These are phyloP conservation scores for Cyanocitta stelleri DNA, from an alignment of 2,113 vertebrate species.

Conservation along the genomic window DNA sequence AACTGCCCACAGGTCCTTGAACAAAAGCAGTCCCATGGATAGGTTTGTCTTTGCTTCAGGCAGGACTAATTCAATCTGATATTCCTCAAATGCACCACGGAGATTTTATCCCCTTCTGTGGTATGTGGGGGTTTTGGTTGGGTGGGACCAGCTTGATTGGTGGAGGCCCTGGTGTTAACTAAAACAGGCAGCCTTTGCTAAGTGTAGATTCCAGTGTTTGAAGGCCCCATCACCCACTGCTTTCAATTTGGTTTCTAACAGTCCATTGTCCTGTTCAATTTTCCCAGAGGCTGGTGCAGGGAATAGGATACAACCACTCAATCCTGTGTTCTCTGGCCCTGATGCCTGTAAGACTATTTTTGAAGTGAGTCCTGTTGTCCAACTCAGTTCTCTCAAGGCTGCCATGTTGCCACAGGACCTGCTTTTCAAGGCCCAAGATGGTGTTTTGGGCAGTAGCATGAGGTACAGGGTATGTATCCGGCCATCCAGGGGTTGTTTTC, in stretches of 20 bases:
- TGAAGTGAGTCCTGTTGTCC: not conserved
- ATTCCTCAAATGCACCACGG: not conserved
- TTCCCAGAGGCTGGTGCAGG: not conserved
- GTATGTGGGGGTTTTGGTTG: fast-evolving
- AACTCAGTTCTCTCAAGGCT: not conserved
- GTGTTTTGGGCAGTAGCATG: not conserved
- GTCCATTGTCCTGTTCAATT: not conserved
- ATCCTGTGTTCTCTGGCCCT: not conserved
- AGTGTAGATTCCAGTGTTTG: not conserved
- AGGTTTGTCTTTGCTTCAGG: not conserved
- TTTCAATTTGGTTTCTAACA: not conserved
- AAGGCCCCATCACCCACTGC: not conserved
- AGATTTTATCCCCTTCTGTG: not conserved
- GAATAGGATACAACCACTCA: not conserved
- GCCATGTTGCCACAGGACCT: fast-evolving
- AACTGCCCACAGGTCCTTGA: fast-evolving
- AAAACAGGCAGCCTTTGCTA: not conserved
- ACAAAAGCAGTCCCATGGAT: not conserved
- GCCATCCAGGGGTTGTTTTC: not conserved
- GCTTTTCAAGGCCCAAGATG: not conserved
- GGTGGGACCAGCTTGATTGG: not conserved
- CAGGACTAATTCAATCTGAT: not conserved
- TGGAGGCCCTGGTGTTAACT: not conserved
- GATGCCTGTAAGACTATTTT: not conserved
- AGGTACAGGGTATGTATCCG: not conserved